phyloP scores from a whole-genome alignment of 2,113 vertebrate species.

The Stegostoma tigrinum region DNA sequence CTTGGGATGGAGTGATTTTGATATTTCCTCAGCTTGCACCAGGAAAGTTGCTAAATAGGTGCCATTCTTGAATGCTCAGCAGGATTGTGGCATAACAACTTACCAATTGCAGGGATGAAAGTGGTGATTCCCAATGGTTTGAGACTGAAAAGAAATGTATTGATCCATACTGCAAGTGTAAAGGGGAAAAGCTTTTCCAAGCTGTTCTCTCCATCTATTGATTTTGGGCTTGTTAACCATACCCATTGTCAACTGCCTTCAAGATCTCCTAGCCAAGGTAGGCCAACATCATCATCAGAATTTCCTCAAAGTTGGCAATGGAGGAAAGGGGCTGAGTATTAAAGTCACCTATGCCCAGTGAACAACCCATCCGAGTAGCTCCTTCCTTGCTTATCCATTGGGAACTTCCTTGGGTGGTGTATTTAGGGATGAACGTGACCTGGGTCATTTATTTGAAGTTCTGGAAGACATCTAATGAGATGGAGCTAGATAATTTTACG shows the following conservation, averaged over 20 bases:
- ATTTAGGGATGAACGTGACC: neutral
- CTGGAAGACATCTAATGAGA: neutral
- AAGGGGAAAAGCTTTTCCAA: neutral
- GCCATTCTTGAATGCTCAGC: neutral
- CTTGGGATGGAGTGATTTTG: neutral
- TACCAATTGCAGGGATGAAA: neutral
- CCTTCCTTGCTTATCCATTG: neutral
- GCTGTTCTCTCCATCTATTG: neutral
- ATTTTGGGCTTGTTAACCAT: neutral
- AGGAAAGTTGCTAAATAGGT: too few species aligned
- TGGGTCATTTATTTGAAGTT: neutral
- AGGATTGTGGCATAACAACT: neutral
- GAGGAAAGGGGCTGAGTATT: neutral
- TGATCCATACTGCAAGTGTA: neutral
- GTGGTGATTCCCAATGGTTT: neutral
- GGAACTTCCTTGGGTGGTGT: neutral
- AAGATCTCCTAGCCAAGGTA: too few species aligned
- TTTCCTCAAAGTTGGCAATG: neutral
- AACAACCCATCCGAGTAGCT: neutral
- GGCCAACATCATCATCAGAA: neutral
- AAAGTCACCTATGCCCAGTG: neutral
- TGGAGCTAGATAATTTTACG: neutral
- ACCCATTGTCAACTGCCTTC: neutral
- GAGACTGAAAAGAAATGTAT: neutral
- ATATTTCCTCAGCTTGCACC: neutral